Conservation (phyloP, 1,140 invertebrate species). For the Hylyphantes graminicola region DNA sequence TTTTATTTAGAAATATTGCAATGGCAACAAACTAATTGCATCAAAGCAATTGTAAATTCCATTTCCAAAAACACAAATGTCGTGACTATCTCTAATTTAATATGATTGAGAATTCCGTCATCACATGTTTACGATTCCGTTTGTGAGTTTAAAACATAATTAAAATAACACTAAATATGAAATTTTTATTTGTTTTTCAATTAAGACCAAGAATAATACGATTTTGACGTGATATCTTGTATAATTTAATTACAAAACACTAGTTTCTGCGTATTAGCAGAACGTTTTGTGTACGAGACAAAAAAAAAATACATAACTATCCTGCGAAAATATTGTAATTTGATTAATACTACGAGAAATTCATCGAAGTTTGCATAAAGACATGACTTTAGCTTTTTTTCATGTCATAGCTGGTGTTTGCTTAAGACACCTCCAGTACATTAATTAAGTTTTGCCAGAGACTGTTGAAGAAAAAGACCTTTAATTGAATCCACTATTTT, state of each 20-base stretch:
- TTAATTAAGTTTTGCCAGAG: slow-evolving; percentile 40
- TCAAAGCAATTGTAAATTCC: no score
- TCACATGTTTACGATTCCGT: background rate
- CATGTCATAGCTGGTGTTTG: slow-evolving; percentile 22
- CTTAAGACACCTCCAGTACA: slow-evolving; percentile 15
- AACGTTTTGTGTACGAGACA: background rate
- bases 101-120: slow-evolving; percentile 7
- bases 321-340: slow-evolving; percentile 10
- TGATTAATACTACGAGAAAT: slow-evolving; percentile 26
- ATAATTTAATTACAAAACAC: slow-evolving; percentile 23
- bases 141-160: background rate
- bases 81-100: background rate
- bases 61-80: no score
- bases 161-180: slow-evolving; percentile 6
- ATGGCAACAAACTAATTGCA: no score
- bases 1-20: no score
- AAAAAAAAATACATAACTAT: no score
- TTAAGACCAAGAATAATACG: background rate
- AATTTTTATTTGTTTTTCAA: slow-evolving; percentile 3
- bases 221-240: slow-evolving; percentile 6
- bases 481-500: slow-evolving; percentile 39
- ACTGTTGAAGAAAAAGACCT: slow-evolving; percentile 16
- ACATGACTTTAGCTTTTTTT: slow-evolving; percentile 7
- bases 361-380: slow-evolving; percentile 19
- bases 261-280: background rate